A percentile compares a stretch with the other conserved stretches of the same genome.
phyloP scores from a whole-genome alignment of 2,113 vertebrate species.

The Trogon surrucura region DNA sequence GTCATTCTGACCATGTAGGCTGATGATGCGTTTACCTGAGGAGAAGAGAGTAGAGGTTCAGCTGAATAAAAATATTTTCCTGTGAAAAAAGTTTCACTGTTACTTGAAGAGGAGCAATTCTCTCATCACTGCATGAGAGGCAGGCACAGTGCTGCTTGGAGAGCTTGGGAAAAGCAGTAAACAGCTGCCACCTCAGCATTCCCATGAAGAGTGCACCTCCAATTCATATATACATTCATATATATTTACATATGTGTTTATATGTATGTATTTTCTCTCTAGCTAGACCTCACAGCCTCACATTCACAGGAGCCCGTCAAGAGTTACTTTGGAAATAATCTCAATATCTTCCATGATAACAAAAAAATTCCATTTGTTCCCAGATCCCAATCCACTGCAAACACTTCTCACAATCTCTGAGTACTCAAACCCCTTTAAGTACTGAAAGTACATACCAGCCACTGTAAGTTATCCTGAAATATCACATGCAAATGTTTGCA shows the following conservation, averaged over 20 bases:
- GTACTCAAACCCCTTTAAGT: neutral
- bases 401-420: conserved; percentile 33
- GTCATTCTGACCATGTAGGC: neutral
- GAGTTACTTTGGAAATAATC: conserved; percentile 23
- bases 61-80: neutral
- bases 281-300: neutral
- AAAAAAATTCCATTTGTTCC: conserved; percentile 6
- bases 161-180: neutral
- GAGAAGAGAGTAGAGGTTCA: neutral
- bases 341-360: conserved; percentile 2
- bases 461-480: conserved; percentile 16
- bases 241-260: neutral
- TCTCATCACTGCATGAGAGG: neutral
- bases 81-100: neutral
- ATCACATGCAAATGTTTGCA: conserved; percentile 8
- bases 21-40: neutral
- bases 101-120: neutral
- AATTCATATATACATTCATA: neutral
- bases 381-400: neutral
- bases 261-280: neutral
- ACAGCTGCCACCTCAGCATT: neutral
- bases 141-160: neutral
- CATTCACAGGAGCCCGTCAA: neutral
- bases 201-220: neutral
- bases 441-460: conserved; percentile 9